A percentile compares a stretch with the other conserved stretches of the same genome.
Evolutionary conservation across 2,113 vertebrate species (phyloP).

Genomic region (Sialia sialis): DNA sequence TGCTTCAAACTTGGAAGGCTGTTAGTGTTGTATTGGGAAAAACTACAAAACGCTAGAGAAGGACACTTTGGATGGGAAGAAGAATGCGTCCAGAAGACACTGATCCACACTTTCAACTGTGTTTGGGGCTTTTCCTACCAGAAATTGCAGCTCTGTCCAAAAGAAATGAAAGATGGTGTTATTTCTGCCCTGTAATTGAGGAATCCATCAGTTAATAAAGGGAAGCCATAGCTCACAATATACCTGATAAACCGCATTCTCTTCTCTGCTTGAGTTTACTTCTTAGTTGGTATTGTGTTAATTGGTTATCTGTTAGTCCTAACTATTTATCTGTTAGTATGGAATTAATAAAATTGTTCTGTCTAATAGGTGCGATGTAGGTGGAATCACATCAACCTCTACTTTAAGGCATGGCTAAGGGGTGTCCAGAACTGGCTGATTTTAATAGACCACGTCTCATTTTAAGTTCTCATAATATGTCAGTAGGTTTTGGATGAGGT

Average conservation of each 20-base stretch:
- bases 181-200: not conserved
- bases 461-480: not conserved
- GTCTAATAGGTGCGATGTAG: not conserved
- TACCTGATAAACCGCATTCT: not conserved
- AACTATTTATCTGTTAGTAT: not conserved
- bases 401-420: not conserved
- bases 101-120: not conserved
- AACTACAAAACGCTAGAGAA: not conserved
- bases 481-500: not conserved
- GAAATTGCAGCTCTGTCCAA: not conserved
- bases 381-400: not conserved
- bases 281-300: not conserved
- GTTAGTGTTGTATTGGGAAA: not conserved
- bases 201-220: not conserved
- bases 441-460: not conserved
- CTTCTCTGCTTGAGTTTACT: not conserved
- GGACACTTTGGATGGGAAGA: not conserved
- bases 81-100: not conserved
- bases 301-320: not conserved
- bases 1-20: not conserved
- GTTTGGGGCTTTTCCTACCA: not conserved
- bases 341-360: not conserved
- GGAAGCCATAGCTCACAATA: not conserved
- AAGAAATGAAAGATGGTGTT: not conserved
- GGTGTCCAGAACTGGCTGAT: not conserved